These are phyloP conservation scores for Neopipo cinnamomea DNA, from an alignment of 2,113 vertebrate genomes.

Conservation along the genomic window DNA sequence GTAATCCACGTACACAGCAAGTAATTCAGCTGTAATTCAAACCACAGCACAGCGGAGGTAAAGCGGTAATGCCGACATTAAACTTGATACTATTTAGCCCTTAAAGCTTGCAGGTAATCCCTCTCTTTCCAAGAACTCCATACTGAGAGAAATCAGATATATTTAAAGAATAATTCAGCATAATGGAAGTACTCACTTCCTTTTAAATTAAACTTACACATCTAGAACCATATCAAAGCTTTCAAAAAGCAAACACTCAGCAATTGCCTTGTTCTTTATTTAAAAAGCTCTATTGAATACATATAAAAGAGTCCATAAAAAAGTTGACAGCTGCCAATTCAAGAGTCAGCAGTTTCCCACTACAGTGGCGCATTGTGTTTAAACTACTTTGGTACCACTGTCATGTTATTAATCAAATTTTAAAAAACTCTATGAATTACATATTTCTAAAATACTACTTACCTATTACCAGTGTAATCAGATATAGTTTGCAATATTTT, in stretches of 20 bases:
- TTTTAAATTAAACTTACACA: not conserved
- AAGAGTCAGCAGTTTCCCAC: not conserved
- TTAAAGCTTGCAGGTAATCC: conserved; percentile 15
- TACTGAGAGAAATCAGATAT: not conserved
- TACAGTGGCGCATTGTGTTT: not conserved
- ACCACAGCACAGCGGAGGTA: not conserved
- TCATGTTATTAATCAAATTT: not conserved
- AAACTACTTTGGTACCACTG: not conserved
- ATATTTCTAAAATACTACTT: not conserved
- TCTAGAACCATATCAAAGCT: not conserved
- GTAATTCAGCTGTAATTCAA: conserved; percentile 18
- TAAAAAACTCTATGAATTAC: not conserved
- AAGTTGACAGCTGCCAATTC: not conserved
- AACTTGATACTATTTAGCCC: not conserved
- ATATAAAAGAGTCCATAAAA: not conserved
- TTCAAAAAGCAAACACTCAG: not conserved
- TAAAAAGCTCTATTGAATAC: not conserved
- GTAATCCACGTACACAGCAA: not conserved
- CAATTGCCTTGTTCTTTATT: not conserved
- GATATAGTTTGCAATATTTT: not conserved
- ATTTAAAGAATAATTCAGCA: not conserved
- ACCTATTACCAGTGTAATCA: not conserved
- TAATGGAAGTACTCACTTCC: not conserved
- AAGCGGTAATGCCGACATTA: not conserved
- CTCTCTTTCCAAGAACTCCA: not conserved